These are phyloP conservation scores for Glaucopsyche alexis DNA, from an alignment of 2,888 invertebrate species.

Conservation along the genomic window DNA sequence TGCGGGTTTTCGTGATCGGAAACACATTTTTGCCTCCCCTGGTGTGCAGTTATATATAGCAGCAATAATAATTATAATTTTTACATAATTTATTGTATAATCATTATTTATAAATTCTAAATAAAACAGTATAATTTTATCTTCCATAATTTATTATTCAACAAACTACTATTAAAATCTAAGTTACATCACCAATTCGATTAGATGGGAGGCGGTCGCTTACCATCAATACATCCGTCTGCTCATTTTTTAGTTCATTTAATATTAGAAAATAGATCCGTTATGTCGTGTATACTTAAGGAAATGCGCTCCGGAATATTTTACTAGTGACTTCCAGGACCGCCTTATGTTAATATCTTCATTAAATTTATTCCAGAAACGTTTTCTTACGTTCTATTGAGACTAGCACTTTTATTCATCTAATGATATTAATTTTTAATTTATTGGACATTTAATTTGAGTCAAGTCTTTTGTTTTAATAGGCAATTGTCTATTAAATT, in stretches of 20 bases:
- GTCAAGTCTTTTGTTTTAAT: slow-evolving; percentile 7
- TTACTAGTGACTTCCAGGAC: background rate
- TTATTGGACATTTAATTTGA: slow-evolving; percentile 6
- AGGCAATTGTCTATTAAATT: background rate
- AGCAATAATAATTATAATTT: slow-evolving; percentile 71
- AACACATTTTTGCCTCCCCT: too few relatives aligned
- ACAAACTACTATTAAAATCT: slow-evolving; percentile 81
- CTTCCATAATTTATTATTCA: slow-evolving; percentile 78
- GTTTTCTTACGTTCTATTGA: background rate
- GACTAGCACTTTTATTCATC: slow-evolving; percentile 3
- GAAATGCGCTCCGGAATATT: background rate
- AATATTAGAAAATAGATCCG: background rate
- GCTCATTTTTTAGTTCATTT: background rate
- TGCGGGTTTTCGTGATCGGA: too few relatives aligned
- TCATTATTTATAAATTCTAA: slow-evolving; percentile 70
- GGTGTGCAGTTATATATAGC: slow-evolving; percentile 68
- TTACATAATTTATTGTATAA: slow-evolving; percentile 64
- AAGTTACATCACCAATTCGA: slow-evolving; percentile 86
- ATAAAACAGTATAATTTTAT: slow-evolving; percentile 79
- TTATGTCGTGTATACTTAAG: slow-evolving; percentile 1
- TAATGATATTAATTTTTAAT: slow-evolving; percentile 1
- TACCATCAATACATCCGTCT: background rate
- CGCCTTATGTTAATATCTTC: slow-evolving; percentile 13
- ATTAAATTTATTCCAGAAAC: slow-evolving; percentile 2
- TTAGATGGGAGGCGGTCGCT: slow-evolving; percentile 63